Evolutionary conservation across 2,797 vertebrate species (phyloP).

Genomic region (Pseudochaenichthys georgianus): DNA sequence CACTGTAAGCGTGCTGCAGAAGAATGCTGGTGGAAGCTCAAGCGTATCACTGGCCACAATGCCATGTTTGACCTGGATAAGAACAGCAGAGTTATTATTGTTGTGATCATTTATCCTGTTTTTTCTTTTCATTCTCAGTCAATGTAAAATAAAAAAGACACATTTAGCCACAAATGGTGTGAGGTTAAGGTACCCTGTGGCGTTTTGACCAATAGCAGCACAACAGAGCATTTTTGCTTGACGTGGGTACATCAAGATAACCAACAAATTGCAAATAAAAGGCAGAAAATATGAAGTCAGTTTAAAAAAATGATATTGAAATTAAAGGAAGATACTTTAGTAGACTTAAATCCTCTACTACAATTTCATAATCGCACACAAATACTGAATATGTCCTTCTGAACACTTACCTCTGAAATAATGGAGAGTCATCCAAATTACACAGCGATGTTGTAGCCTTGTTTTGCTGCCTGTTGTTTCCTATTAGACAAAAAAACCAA

Average conservation of each 20-base stretch:
- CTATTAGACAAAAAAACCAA: slow-evolving; percentile 46
- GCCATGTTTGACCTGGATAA: slow-evolving; percentile 34
- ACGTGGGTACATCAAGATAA: no score
- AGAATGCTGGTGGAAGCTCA: not conserved
- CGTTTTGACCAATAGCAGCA: not conserved
- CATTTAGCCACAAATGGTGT: not conserved
- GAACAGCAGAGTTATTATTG: not conserved
- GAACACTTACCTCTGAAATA: slow-evolving; percentile 33
- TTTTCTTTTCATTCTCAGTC: not conserved
- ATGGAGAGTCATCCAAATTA: slow-evolving; percentile 9
- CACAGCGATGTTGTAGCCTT: slow-evolving; percentile 19
- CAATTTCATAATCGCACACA: not conserved
- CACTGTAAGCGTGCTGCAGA: not conserved
- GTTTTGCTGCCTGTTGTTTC: slow-evolving; percentile 12
- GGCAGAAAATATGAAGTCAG: no score
- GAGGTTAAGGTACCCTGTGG: not conserved
- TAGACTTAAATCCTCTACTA: not conserved
- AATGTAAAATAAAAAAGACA: not conserved
- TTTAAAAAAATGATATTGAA: no score
- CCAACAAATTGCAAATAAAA: no score
- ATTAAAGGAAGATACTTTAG: not conserved
- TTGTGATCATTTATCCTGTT: not conserved
- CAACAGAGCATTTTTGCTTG: not conserved
- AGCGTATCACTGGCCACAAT: not conserved
- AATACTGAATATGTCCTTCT: not conserved